Conservation (phyloP, 2,888 invertebrate species). For the Trachelus troglodyta region DNA sequence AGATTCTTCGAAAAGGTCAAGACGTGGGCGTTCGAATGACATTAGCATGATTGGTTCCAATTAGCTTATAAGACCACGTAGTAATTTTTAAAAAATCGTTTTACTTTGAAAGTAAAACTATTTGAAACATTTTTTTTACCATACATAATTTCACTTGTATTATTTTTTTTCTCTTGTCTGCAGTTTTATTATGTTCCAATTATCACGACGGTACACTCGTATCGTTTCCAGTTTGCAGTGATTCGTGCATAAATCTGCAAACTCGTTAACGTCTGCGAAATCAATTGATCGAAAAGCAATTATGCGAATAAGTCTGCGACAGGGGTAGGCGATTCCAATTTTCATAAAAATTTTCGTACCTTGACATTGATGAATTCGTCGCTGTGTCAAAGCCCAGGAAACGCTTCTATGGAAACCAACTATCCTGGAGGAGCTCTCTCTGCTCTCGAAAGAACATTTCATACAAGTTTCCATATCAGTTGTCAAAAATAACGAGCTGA, state of each 20-base stretch:
- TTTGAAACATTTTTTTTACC: not conserved
- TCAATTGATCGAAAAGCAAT: not conserved
- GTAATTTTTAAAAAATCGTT: not conserved
- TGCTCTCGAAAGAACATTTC: not conserved
- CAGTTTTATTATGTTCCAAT: not conserved
- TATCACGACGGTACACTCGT: not conserved
- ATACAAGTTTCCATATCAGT: not conserved
- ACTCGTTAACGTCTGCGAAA: not conserved
- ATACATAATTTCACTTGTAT: not conserved
- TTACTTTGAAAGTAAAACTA: not conserved
- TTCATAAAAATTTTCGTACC: not conserved
- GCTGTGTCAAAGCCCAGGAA: not conserved
- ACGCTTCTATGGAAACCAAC: not conserved
- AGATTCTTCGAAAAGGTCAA: not conserved
- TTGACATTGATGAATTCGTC: not conserved
- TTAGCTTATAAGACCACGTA: not conserved
- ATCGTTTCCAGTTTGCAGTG: not conserved
- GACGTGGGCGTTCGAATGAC: not conserved
- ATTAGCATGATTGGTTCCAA: not conserved
- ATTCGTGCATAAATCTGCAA: not conserved
- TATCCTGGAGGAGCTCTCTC: not conserved
- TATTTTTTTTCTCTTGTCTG: not conserved
- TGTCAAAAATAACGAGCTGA: not conserved
- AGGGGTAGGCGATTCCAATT: not conserved
- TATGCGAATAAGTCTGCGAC: not conserved